These are phyloP conservation scores for Drosophila vallismaia DNA, from an alignment of 2,888 invertebrate species.

Conservation along the genomic window DNA sequence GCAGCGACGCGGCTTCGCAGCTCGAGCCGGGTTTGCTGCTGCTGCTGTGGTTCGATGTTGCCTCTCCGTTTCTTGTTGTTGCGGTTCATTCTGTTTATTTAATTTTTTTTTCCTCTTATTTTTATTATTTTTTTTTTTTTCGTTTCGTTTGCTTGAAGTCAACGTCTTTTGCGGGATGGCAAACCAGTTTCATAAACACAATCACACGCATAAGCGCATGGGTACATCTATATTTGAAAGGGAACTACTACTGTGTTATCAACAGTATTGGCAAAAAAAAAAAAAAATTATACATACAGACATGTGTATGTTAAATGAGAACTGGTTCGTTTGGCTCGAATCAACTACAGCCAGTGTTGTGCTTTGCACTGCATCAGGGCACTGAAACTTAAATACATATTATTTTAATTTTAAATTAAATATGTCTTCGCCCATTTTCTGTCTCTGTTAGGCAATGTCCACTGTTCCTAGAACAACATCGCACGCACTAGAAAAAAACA, in stretches of 20 bases:
- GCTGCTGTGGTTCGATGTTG: slow-evolving; percentile 22
- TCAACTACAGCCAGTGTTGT: background rate
- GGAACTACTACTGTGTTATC: slow-evolving; percentile 12
- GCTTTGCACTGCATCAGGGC: background rate
- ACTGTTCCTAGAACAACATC: background rate
- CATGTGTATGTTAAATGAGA: background rate
- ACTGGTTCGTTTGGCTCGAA: slow-evolving; percentile 20
- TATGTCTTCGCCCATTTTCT: too few relatives aligned
- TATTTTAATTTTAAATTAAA: too few relatives aligned
- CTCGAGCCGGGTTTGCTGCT: slow-evolving; percentile 20
- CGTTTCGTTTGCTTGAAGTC: slow-evolving; percentile 35
- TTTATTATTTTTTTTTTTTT: slow-evolving; percentile 22
- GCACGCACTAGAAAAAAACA: slow-evolving; percentile 8
- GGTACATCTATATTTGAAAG: slow-evolving; percentile 15
- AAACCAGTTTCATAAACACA: slow-evolving; percentile 34
- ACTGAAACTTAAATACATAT: background rate
- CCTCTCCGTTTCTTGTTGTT: slow-evolving; percentile 28
- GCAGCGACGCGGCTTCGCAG: slow-evolving; percentile 25
- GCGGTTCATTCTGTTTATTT: slow-evolving; percentile 23
- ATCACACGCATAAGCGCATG: slow-evolving; percentile 10
- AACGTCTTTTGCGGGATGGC: slow-evolving; percentile 26
- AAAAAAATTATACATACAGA: background rate
- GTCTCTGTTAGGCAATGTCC: background rate
- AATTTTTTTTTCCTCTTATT: slow-evolving; percentile 11
- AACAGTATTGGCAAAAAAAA: slow-evolving; percentile 8